Evolutionary conservation across 2,797 vertebrate genomes (phyloP), one percentile per base, ranked within the genome.

Genomic region (Hoplostethus mediterraneus): DNA sequence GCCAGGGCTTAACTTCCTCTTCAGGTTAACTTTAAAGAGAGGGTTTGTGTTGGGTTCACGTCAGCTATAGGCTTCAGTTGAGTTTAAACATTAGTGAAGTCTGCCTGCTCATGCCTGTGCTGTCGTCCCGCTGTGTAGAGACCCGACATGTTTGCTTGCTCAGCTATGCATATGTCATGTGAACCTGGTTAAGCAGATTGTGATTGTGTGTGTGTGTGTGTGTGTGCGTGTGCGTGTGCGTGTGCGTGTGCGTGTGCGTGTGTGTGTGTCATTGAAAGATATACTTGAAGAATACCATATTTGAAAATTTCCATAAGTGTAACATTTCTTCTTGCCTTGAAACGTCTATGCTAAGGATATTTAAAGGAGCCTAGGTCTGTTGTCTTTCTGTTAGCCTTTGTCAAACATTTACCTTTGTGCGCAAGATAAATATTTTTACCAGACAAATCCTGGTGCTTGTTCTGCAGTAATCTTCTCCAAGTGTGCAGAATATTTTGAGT

Each of bases 101-200:
- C 14, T 61, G 38, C 42, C 1, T 7, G 21, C 62, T 48, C 61
- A 47, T 1, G 56, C 71, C 47, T 44, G 28, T 28, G 63, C 45
- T 49, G 30, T 54, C 5, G 5, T 52, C 31, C 73, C 59, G 78
- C 69, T 69, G 63, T 80, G 52, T 2, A 31, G 45, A 53, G 66
- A 48, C 31, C 2, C 55, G 49, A 75, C 57, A 72, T 73, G 65
- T 67, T 58, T 52, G 25, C 16, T 17, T 69, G 47, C 63, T 81
- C 58, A 56, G 65, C 57, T 10, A 1, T 60, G 56, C 61, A 2
- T 71, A 73, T 28, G 74, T 86, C 80, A 83, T 13, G 54, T 85
- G 81, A 79, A 53, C 7, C 17, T 42, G 16, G 25, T 67, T 36
- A 44, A 53, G 2, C 49, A 65, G 54, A 54, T 63, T 75, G 63